Base-by-base conservation (phyloP, 2,797 vertebrate species). In the Neosilurus hyrtlii region DNA sequence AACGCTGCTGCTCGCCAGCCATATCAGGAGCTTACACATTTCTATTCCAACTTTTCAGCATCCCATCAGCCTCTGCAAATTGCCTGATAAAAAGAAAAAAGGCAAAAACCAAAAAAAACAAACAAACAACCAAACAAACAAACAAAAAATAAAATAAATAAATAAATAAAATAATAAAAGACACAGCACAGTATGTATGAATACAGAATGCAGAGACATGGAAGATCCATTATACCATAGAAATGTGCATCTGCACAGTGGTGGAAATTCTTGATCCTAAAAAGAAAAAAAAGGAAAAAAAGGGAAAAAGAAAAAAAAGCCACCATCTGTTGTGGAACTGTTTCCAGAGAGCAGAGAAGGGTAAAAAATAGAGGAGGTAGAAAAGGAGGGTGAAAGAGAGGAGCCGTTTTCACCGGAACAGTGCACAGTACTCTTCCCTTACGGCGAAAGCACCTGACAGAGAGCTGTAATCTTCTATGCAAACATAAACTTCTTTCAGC, bases 191-290 rank as follows among this genome's bases (percentile, higher is more conserved):
- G 18, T 16, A 35, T 68, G n/a, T 37, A 56, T 52, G 11, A 18
- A 68, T 54, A 54, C 9, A 26, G 26, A 70, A 57, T 43, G 51
- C 70, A 59, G 62, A 6, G 20, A 81, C 83, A 78, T 14, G 61
- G 85, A 85, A 80, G 85, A 85, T 85, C 82, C 76, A 84, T 86
- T 85, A 86, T 87, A 86, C 85, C 82, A 83, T 86, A 88, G 86
- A 90, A 85, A 88, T 87, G 84, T 90, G 91, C 92, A 94, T 94
- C 93, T 95, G 93, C 91, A 90, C 86, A 71, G 88, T 63, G 91
- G 91, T 84, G 86, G 88, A 92, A 92, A 92, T 92, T 90, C 91
- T 94, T 92, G 88, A 90, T 94, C 93, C 94, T 95, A 95, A 95
- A 24, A 81, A 30, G 68, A 68, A 57, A 80, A 5, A 65, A 35